Evolutionary conservation across 2,113 vertebrate species (phyloP).

Genomic region (Anseranas semipalmata): DNA sequence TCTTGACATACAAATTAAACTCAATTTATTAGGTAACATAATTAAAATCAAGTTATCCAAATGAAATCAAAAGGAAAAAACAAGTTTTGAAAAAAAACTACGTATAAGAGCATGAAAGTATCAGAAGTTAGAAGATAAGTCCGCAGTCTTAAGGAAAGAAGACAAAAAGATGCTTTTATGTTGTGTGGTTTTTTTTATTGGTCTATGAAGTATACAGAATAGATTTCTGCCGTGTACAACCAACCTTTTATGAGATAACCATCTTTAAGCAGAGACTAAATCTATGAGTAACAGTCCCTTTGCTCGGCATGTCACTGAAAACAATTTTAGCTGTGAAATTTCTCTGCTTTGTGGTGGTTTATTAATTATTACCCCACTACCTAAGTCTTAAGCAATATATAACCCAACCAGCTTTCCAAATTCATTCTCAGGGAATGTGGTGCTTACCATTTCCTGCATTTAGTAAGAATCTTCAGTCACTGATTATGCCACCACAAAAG

Average conservation of each 20-base stretch:
- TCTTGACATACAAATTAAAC: not conserved
- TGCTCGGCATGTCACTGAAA: not conserved
- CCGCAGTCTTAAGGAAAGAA: not conserved
- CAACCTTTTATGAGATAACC: not conserved
- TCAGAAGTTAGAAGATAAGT: not conserved
- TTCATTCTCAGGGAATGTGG: not conserved
- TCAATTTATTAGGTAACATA: not conserved
- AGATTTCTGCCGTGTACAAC: not conserved
- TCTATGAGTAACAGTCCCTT: not conserved
- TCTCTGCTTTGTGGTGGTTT: conserved; percentile 34
- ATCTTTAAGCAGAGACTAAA: not conserved
- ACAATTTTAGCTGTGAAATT: not conserved
- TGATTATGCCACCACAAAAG: not conserved
- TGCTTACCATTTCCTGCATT: not conserved
- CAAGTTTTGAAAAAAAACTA: not conserved
- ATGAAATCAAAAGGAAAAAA: not conserved
- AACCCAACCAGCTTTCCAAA: conserved; percentile 49
- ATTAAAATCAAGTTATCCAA: not conserved
- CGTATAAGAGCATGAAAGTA: not conserved
- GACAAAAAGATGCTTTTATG: not conserved
- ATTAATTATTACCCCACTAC: conserved; percentile 54
- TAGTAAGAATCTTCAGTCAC: not conserved
- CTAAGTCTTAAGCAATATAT: not conserved
- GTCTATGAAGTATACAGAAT: not conserved
- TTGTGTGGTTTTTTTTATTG: not conserved